Evolutionary conservation across 1,140 invertebrate genomes (phyloP).

Genomic region (Saxidomus purpurata): DNA sequence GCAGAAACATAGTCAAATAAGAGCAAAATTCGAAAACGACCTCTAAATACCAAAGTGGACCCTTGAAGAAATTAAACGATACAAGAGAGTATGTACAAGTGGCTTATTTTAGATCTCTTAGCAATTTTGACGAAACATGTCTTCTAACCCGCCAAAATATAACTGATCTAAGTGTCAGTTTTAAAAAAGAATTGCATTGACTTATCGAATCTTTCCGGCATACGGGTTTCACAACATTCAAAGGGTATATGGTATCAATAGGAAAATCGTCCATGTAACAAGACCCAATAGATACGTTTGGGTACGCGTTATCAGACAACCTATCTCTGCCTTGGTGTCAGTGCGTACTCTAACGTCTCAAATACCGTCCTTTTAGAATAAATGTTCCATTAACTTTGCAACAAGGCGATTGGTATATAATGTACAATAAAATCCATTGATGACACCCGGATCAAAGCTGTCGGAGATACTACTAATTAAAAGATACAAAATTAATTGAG

Average conservation of each 20-base stretch:
- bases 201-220: slow-evolving; percentile 25
- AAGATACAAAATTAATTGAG: slow-evolving; percentile 16
- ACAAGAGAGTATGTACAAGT: background rate
- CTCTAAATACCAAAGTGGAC: too few species aligned
- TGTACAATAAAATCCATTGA: background rate
- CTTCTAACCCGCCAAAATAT: slow-evolving; percentile 8
- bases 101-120: background rate
- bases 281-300: slow-evolving; percentile 38
- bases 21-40: too few species aligned
- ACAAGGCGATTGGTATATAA: background rate
- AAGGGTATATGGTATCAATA: slow-evolving; percentile 55
- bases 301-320: background rate
- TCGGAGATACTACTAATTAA: slow-evolving; percentile 10
- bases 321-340: background rate
- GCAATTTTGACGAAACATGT: background rate
- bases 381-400: slow-evolving; percentile 7
- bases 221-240: slow-evolving; percentile 21
- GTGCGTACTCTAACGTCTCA: slow-evolving; percentile 5
- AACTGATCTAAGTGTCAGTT: slow-evolving; percentile 8
- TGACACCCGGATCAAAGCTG: background rate
- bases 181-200: slow-evolving; percentile 1
- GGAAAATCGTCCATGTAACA: slow-evolving; percentile 44
- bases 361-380: background rate
- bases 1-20: too few species aligned
- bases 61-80: too few species aligned